Evolutionary conservation across 2,113 vertebrate species (phyloP).

Genomic region (Onychostoma macrolepis): DNA sequence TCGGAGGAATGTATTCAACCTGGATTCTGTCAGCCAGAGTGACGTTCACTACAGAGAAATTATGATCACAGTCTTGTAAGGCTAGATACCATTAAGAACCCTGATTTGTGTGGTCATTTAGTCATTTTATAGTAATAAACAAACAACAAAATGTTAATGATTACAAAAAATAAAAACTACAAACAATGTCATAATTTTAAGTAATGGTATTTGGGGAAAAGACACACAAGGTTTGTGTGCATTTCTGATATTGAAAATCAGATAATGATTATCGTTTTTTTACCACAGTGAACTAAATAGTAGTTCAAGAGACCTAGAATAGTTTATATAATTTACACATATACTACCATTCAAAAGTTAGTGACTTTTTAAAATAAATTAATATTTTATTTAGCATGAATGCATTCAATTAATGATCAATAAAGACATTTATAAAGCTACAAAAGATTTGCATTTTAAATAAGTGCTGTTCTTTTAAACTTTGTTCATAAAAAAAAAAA

Average conservation of each 20-base stretch:
- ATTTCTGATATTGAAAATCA: not conserved
- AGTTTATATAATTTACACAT: not conserved
- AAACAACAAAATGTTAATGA: constrained; percentile 32
- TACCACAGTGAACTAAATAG: not conserved
- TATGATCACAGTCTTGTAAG: constrained; percentile 26
- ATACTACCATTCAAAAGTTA: too few relatives aligned
- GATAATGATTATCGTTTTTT: not conserved
- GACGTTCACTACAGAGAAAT: constrained; percentile 83
- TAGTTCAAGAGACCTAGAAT: not conserved
- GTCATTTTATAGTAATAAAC: not conserved
- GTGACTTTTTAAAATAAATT: too few relatives aligned
- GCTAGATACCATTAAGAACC: not conserved
- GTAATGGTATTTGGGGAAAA: not conserved
- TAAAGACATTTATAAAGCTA: not conserved
- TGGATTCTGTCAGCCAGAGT: constrained; percentile 77
- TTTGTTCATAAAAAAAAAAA: not conserved
- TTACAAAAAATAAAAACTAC: not conserved
- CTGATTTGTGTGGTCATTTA: not conserved
- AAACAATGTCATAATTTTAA: not conserved
- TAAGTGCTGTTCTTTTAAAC: not conserved
- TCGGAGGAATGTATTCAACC: constrained; percentile 84
- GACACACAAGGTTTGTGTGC: not conserved
- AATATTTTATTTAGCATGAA: too few relatives aligned
- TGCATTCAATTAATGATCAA: too few relatives aligned
- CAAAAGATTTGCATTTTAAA: not conserved